Evolutionary conservation across 1,140 invertebrate species (phyloP), one percentile per base, ranked within the genome.

Genomic region (Euborellia annulipes): DNA sequence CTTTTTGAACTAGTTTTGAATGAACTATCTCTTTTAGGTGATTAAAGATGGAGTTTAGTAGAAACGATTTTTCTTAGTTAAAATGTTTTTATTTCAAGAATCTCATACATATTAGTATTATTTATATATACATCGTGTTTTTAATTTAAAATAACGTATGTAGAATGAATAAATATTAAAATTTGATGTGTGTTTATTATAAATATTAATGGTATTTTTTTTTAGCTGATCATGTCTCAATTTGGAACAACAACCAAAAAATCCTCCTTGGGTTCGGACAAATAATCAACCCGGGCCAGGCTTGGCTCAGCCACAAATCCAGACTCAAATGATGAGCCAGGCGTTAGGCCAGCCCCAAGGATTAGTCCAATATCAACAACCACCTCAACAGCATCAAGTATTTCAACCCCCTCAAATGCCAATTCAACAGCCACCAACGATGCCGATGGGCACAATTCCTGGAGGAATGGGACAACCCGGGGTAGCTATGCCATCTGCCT

Each of bases 341-440:
- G 57, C 60, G 13, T 68, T 74, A 41, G 68, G 67, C 20, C 64
- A 65, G 9, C n/a, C n/a, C 63, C 71, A 51, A 17, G 67, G 64
- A 17, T 71, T 72, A 64, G 69, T 73, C 30, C 70, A 71, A 40
- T 73, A 73, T 54, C 71, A 73, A 50, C 71, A 72, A 47, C 63
- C 64, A 47, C 63, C 64, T 46, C 64, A 66, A 32, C 70, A 73
- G 49, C 68, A 27, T 11, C 23, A 71, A 57, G 69, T 74, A 11
- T 74, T 71, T 52, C 71, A 73, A 50, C 23, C 23, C 11, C 4
- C 23, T 4, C 70, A 69, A 46, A 68, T 67, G 42, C 57, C 71
- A 48, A 66, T 66, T 7, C 55, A 72, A 38, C 69, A 70, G 50
- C 69, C 14, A n/a, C 36, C 36, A 4, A 38, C 19, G 36, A 45